Base-by-base conservation (phyloP, 1,140 invertebrate species). In the Caerostris darwini region DNA sequence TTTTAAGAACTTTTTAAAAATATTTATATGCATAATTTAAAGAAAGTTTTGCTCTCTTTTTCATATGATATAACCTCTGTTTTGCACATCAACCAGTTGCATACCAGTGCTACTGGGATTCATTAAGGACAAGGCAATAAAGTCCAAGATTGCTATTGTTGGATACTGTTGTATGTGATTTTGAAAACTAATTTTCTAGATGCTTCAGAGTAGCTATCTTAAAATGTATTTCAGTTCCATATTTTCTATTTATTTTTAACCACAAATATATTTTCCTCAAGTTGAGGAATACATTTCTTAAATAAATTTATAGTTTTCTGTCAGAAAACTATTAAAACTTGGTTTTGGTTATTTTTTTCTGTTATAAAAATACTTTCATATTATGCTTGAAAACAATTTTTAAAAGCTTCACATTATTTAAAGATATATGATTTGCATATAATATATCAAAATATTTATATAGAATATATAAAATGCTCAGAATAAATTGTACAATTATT, bases 171-270 rank as follows among this genome's bases (percentile, higher is more conserved):
- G 71, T 50, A 81, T 56, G 53, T 4, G 87, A 58, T 34, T 34
- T 19, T 71, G 53, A 87, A 14, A 83, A 93, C n/a, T 87, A 86
- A 87, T 93, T 87, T 93, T 87, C 54, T 87, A 93, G 85, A 93
- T 77, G 58, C 81, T 87, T 67, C 82, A 57, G 59, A 67, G 67
- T 87, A 93, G 92, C n/a, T 67, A 77, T 93, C 57, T 93, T 93
- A 87, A 87, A 93, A 87, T 87, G 69, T 87, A 88, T 86, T 87
- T 87, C 83, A 93, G 92, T 93, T 93, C 69, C 82, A 93, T 67
- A 87, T 93, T 93, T 93, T 93, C 77, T 77, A 87, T 93, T 93
- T 87, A 87, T 93, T 93, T 93, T 93, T 93, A 93, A 93, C 67
- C 83, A 87, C 92, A 69, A 85, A 92, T 93, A 87, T 93, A 93